phyloP scores from a whole-genome alignment of 2,888 invertebrate genomes.

The Serripes groenlandicus region DNA sequence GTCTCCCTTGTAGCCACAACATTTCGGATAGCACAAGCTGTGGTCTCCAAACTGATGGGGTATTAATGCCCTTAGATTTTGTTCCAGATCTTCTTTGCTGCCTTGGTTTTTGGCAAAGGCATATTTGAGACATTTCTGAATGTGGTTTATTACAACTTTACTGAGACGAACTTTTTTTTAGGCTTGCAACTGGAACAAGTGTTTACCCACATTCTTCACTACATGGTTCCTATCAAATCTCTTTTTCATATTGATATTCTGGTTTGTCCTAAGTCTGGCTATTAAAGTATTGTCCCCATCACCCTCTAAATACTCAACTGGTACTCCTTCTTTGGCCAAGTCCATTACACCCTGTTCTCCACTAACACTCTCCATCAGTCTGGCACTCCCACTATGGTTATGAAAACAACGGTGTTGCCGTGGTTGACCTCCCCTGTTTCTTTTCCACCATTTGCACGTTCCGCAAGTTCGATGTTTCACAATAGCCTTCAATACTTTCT shows the following conservation, averaged over 20 bases:
- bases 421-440: too few species aligned
- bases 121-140: slow-evolving; percentile 47
- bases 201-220: slow-evolving; percentile 25
- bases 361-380: too few species aligned
- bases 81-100: slow-evolving; percentile 28
- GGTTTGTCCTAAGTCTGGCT: slow-evolving; percentile 23
- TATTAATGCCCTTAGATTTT: slow-evolving; percentile 43
- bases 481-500: too few species aligned
- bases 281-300: slow-evolving; percentile 34
- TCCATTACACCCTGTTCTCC: slow-evolving; percentile 14
- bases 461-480: too few species aligned
- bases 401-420: too few species aligned
- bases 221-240: slow-evolving; percentile 41
- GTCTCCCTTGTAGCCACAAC: slow-evolving; percentile 56
- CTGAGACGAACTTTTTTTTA: slow-evolving; percentile 34
- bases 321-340: slow-evolving; percentile 13
- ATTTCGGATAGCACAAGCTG: slow-evolving; percentile 31
- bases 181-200: slow-evolving; percentile 1
- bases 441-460: too few species aligned
- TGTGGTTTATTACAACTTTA: slow-evolving; percentile 33
- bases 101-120: slow-evolving; percentile 52
- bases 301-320: slow-evolving; percentile 26
- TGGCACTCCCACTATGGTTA: too few species aligned
- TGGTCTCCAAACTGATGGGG: slow-evolving; percentile 61
- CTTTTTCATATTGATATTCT: slow-evolving; percentile 36